These are phyloP conservation scores for Yponomeuta evonymella DNA, from an alignment of 2,888 invertebrate genomes.

Conservation along the genomic window DNA sequence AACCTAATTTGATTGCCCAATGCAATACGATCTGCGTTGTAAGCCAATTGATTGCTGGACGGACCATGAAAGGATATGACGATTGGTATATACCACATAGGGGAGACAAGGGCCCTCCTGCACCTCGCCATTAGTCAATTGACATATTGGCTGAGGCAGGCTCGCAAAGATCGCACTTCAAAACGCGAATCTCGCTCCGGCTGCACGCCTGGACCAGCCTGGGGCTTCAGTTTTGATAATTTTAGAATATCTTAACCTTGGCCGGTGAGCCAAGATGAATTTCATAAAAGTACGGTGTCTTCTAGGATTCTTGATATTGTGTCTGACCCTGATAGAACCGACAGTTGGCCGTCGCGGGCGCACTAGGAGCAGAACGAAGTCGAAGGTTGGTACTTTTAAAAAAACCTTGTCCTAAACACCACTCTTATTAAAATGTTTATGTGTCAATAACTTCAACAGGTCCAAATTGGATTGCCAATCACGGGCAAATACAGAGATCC, in stretches of 20 bases:
- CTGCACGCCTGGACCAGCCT: constrained; percentile 31
- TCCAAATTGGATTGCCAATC: constrained; percentile 90
- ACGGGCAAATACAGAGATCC: constrained; percentile 93
- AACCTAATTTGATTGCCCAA: neutral
- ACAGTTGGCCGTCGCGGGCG: constrained; percentile 80
- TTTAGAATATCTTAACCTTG: neutral
- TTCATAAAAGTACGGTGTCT: constrained; percentile 31
- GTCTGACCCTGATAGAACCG: constrained; percentile 38
- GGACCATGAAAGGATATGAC: constrained; percentile 58
- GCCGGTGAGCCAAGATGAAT: neutral
- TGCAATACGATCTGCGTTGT: constrained; percentile 4
- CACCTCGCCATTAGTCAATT: constrained; percentile 68
- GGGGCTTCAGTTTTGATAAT: neutral
- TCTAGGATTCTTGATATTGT: constrained; percentile 38
- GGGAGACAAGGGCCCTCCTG: constrained; percentile 65
- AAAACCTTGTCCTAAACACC: neutral
- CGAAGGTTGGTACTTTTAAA: constrained; percentile 70
- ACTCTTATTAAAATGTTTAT: neutral
- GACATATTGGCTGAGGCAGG: constrained; percentile 52
- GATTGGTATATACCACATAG: constrained; percentile 45
- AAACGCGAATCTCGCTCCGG: constrained; percentile 37
- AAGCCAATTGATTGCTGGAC: constrained; percentile 27
- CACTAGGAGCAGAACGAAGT: constrained; percentile 83
- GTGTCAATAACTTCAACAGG: constrained; percentile 45
- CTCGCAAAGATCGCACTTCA: constrained; percentile 27